These are phyloP conservation scores for Scaptomyza cyrtandrae DNA, from an alignment of 2,888 invertebrate genomes.

Conservation along the genomic window DNA sequence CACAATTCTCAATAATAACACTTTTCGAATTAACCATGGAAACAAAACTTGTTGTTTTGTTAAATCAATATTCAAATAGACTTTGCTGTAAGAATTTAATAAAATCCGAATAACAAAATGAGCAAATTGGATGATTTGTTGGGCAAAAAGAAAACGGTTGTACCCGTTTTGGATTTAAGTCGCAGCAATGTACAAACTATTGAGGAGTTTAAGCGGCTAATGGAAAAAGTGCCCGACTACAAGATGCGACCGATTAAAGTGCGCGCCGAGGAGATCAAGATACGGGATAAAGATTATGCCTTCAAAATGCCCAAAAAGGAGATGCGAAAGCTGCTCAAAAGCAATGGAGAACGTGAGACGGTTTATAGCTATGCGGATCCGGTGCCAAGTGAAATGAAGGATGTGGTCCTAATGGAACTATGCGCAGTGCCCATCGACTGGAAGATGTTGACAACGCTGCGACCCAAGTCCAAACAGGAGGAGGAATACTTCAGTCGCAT, in stretches of 20 bases:
- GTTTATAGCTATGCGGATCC: conserved; percentile 88
- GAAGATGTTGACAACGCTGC: conserved; percentile 95
- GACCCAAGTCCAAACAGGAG: conserved; percentile 93
- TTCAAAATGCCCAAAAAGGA: conserved; percentile 91
- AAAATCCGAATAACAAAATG: conserved; percentile 61
- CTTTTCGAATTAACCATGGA: conserved; percentile 4
- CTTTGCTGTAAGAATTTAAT: not conserved
- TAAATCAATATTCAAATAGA: conserved; percentile 43
- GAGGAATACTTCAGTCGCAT: conserved; percentile 94
- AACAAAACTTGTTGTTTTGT: conserved; percentile 24
- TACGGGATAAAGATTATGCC: conserved; percentile 90
- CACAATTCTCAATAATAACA: not conserved
- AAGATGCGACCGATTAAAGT: conserved; percentile 95
- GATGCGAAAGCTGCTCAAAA: conserved; percentile 85
- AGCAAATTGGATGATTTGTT: conserved; percentile 93
- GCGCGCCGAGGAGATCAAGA: conserved; percentile 90
- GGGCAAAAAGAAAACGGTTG: conserved; percentile 93
- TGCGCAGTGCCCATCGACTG: conserved; percentile 95
- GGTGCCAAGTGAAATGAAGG: conserved; percentile 91
- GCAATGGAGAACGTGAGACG: conserved; percentile 82
- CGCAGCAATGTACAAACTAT: conserved; percentile 90
- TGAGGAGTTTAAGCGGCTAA: conserved; percentile 92
- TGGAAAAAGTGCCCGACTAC: conserved; percentile 95
- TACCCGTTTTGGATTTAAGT: conserved; percentile 93
- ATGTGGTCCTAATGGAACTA: conserved; percentile 86